phyloP scores from a whole-genome alignment of 2,797 vertebrate species.

The Vespertilio murinus region DNA sequence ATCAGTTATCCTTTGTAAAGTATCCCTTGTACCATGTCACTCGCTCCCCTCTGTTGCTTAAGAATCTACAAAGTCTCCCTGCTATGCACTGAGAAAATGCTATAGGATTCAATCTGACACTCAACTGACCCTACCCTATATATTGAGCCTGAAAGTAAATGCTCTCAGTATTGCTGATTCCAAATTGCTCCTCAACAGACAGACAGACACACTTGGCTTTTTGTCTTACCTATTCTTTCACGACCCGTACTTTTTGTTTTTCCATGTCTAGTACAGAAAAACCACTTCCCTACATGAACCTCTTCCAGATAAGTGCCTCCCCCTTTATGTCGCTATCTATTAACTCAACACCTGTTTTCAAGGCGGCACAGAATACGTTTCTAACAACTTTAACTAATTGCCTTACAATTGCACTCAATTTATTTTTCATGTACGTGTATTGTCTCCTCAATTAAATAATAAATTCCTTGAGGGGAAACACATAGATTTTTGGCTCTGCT shows the following conservation, averaged over 20 bases:
- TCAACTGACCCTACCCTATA: neutral
- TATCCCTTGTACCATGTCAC: neutral
- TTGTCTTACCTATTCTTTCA: neutral
- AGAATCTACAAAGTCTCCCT: neutral
- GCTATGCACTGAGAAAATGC: neutral
- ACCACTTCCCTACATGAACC: neutral
- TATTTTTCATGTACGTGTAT: neutral
- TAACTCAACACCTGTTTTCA: neutral
- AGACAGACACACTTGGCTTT: neutral
- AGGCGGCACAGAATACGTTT: neutral
- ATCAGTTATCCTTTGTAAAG: constrained; percentile 12
- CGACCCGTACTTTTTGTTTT: neutral
- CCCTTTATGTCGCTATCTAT: neutral
- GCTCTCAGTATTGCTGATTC: neutral
- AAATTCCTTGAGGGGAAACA: neutral
- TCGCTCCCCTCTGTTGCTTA: neutral
- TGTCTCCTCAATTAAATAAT: constrained; percentile 47
- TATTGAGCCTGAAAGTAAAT: neutral
- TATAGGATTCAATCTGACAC: neutral
- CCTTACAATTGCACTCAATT: neutral
- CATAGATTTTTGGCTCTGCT: neutral
- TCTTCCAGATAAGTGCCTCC: neutral
- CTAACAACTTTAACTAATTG: constrained; percentile 31
- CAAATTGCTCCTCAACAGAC: neutral
- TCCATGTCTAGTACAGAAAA: neutral